Evolutionary conservation across 2,113 vertebrate genomes (phyloP).

Genomic region (Ursus arctos): DNA sequence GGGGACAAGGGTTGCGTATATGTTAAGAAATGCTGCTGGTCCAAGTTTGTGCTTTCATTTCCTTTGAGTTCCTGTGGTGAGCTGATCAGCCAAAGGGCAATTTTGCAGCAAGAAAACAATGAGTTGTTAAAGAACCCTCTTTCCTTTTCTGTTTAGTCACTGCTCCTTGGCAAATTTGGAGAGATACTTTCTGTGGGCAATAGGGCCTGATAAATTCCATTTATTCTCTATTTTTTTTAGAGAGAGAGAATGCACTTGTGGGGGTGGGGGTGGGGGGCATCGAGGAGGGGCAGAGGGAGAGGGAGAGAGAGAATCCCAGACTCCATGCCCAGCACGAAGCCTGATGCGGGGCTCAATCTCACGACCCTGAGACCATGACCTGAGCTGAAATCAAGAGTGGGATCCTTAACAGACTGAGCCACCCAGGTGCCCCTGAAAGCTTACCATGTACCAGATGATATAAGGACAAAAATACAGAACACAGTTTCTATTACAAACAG

Average conservation of each 20-base stretch:
- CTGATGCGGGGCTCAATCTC: neutral
- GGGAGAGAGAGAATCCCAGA: neutral
- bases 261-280: neutral
- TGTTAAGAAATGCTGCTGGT: neutral
- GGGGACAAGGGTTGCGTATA: neutral
- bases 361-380: neutral
- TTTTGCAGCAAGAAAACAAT: neutral
- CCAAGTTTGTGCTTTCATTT: neutral
- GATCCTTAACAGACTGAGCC: neutral
- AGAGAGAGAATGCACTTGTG: neutral
- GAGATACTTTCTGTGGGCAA: neutral
- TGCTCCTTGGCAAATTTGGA: neutral
- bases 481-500: neutral
- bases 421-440: neutral
- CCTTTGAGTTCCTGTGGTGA: neutral
- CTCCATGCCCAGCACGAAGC: neutral
- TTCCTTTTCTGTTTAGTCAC: neutral
- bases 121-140: neutral
- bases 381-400: neutral
- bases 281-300: neutral
- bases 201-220: neutral
- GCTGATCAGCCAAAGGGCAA: neutral
- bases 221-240: neutral
- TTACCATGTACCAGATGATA: neutral
- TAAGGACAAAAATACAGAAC: neutral